Base-by-base conservation (phyloP, 2,113 vertebrate species). In the Rutilus rutilus region DNA sequence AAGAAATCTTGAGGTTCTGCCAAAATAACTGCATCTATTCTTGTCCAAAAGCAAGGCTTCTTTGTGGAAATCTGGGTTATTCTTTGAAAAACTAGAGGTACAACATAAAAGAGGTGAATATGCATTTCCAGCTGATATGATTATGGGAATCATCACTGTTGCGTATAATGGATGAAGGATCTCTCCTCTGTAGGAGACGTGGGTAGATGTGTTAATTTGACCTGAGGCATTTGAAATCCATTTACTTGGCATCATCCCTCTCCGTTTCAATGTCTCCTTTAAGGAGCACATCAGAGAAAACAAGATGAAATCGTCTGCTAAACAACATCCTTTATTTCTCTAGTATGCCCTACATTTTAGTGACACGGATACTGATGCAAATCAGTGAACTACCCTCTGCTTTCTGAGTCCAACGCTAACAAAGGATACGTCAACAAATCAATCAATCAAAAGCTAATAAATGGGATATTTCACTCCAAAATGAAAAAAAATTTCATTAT, bases 141-240 rank as follows among this genome's bases (percentile, higher is more conserved):
- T 79, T 42, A 60, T 23, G 19, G 78, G n/a, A 81, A 81, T 30
- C 60, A 81, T 65, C n/a, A 30, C 33, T 67, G 25, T 33, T 23
- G 8, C 23, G 5, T 42, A n/a, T 73, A 79, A 80, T 59, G 27
- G 54, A 71, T 25, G 25, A 36, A 60, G 15, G 30, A 73, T 54
- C 45, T 67, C 9, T 65, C 27, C 6, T 23, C 52, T 17, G 39
- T 27, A 50, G 71, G 59, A 78, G 47, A 77, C 15, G 47, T 59
- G 47, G 75, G 84, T 80, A 69, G 84, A 80, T 79, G 78, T 54
- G 77, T 45, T 21, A 17, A 80, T 59, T 80, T 74, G 25, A 62
- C 85, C 65, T 36, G 60, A 73, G 65, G 85, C 65, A 42, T 19
- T 5, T 69, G 33, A 79, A 67, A 78, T 77, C 33, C 47, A 69